These are phyloP conservation scores for Hippocampus mohnikei DNA, from an alignment of 2,113 vertebrate species.

Conservation along the genomic window DNA sequence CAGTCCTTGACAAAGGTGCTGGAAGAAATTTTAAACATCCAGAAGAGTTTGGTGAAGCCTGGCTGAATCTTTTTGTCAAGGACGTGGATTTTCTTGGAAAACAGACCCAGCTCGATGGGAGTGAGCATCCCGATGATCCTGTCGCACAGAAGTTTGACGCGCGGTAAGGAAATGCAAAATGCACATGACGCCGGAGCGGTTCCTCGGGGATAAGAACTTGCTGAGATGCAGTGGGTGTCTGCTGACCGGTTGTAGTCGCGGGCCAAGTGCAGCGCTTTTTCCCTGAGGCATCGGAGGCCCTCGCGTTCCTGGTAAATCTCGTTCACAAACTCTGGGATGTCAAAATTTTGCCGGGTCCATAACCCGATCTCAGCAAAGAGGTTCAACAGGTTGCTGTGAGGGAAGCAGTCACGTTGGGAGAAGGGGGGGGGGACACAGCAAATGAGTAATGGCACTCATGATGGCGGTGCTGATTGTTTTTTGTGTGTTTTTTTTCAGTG, in stretches of 20 bases:
- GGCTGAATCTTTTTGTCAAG: conserved; percentile 82
- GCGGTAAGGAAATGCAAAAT: background rate
- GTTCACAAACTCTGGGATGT: conserved; percentile 75
- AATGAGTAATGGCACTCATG: background rate
- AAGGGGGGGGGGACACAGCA: background rate
- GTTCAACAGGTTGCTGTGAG: conserved; percentile 69
- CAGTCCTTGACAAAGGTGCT: conserved; percentile 77
- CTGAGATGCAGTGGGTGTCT: background rate
- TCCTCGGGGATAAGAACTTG: background rate
- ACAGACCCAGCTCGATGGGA: conserved; percentile 74
- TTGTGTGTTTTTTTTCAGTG: background rate
- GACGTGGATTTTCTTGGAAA: conserved; percentile 75
- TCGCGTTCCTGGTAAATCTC: conserved; percentile 73
- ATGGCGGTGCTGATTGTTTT: background rate
- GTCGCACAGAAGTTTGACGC: background rate
- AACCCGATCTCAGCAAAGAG: conserved; percentile 80
- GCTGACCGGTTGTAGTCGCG: conserved; percentile 82
- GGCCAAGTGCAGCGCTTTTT: conserved; percentile 76
- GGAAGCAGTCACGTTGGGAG: background rate
- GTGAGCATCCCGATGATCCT: conserved; percentile 80
- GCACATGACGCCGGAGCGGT: background rate
- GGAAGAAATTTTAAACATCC: conserved; percentile 75
- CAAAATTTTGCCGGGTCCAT: conserved; percentile 82
- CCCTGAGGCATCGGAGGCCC: conserved; percentile 73
- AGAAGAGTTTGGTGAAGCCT: conserved; percentile 78